Evolutionary conservation across 2,888 invertebrate species (phyloP).

Genomic region (Drosophila emarginata): DNA sequence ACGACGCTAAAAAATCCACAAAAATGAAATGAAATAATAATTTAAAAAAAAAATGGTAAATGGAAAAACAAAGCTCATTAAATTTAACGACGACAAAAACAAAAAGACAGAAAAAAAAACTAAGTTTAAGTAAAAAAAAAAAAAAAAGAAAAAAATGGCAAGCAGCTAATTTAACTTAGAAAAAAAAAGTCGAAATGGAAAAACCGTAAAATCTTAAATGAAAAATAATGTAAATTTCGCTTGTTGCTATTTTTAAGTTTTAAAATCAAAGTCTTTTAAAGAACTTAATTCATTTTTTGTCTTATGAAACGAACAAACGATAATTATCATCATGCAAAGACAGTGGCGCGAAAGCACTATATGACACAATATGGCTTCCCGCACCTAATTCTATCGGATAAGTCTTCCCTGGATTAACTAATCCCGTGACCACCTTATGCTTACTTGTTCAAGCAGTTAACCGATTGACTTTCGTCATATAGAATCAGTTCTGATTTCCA

Average conservation of each 20-base stretch:
- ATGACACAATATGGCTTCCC: background rate
- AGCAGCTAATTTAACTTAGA: slow-evolving; percentile 55
- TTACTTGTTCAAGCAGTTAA: no score
- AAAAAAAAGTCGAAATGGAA: slow-evolving; percentile 3
- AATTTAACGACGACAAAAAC: slow-evolving; percentile 44
- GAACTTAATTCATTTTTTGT: slow-evolving; percentile 70
- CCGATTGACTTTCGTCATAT: no score
- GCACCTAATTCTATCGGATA: no score
- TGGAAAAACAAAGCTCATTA: slow-evolving; percentile 63
- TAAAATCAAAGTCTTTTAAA: slow-evolving; percentile 77
- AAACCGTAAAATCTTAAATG: slow-evolving; percentile 31
- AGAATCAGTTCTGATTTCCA: no score
- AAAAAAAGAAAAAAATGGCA: slow-evolving; percentile 28
- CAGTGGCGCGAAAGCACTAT: slow-evolving; percentile 1
- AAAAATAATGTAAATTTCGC: slow-evolving; percentile 76
- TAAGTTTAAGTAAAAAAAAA: slow-evolving; percentile 57
- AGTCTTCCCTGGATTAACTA: background rate
- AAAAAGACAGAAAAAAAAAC: slow-evolving; percentile 41
- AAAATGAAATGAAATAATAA: background rate
- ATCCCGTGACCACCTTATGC: no score
- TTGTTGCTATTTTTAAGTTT: slow-evolving; percentile 80
- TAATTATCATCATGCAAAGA: background rate
- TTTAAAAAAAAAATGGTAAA: slow-evolving; percentile 14
- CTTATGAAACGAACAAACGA: background rate
- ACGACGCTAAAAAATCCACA: slow-evolving; percentile 40